phyloP scores from a whole-genome alignment of 2,888 invertebrate genomes.

The Epirrhoe tristata region DNA sequence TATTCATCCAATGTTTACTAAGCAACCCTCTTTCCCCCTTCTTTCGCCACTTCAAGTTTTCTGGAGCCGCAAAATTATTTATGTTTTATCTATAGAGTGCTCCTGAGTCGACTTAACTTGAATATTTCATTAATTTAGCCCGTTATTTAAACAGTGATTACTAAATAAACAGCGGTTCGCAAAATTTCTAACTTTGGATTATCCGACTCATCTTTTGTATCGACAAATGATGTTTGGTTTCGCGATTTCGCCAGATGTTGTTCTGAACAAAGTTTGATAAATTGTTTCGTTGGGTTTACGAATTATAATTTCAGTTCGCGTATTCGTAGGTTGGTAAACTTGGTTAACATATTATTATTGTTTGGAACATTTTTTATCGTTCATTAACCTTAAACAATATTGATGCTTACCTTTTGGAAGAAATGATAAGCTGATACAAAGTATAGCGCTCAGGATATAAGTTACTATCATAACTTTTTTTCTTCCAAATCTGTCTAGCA shows the following conservation, averaged over 20 bases:
- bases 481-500: constrained; percentile 87
- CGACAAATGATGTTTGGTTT: constrained; percentile 62
- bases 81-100: constrained; percentile 56
- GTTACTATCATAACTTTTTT: constrained; percentile 86
- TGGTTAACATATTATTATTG: constrained; percentile 21
- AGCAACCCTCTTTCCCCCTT: constrained; percentile 44
- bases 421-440: constrained; percentile 87
- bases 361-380: constrained; percentile 14
- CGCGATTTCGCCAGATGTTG: constrained; percentile 56
- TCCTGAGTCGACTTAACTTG: constrained; percentile 67
- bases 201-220: constrained; percentile 63
- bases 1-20: constrained; percentile 71
- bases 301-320: constrained; percentile 29
- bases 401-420: constrained; percentile 82
- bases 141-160: constrained; percentile 69
- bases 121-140: constrained; percentile 77
- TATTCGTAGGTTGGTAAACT: constrained; percentile 33
- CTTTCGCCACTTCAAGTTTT: constrained; percentile 50
- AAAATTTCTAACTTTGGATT: constrained; percentile 57
- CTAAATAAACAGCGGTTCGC: constrained; percentile 66
- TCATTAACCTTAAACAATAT: constrained; percentile 14
- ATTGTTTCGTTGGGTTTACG: constrained; percentile 48
- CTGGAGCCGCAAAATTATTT: constrained; percentile 58
- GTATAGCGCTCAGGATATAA: constrained; percentile 87
- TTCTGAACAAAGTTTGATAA: constrained; percentile 51